Evolutionary conservation across 1,140 invertebrate species (phyloP).

Genomic region (Brachionus paranguensis): DNA sequence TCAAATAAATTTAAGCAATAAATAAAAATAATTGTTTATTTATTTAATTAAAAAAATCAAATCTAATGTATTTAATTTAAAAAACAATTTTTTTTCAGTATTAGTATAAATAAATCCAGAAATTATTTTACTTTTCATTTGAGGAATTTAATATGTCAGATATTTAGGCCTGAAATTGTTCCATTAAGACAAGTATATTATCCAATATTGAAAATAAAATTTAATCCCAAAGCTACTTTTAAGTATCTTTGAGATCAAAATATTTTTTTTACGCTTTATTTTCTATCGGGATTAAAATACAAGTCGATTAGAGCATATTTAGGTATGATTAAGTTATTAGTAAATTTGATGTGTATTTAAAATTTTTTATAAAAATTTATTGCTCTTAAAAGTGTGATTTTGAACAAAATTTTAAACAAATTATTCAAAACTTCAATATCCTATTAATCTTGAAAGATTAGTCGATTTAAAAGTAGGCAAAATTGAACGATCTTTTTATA

Average conservation of each 20-base stretch:
- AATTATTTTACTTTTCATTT: neutral
- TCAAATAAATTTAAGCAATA: neutral
- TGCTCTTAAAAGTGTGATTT: slow-evolving; percentile 2
- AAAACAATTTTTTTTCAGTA: neutral
- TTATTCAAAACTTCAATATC: neutral
- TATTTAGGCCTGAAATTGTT: neutral
- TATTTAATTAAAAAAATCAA: neutral
- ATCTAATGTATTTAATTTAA: neutral
- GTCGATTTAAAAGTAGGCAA: neutral
- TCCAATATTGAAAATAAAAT: neutral
- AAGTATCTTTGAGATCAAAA: neutral
- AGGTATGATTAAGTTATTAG: neutral
- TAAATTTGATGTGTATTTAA: neutral
- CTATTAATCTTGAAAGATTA: neutral
- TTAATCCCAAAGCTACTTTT: neutral
- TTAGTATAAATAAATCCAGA: neutral
- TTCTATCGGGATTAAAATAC: neutral
- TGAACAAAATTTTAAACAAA: neutral
- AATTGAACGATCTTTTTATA: neutral
- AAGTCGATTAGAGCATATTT: neutral
- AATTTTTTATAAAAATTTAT: neutral
- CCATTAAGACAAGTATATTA: neutral
- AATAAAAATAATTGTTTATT: neutral
- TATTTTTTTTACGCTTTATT: neutral
- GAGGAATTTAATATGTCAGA: neutral